Evolutionary conservation across 2,888 invertebrate genomes (phyloP).

Genomic region (Raillietiella orientalis): DNA sequence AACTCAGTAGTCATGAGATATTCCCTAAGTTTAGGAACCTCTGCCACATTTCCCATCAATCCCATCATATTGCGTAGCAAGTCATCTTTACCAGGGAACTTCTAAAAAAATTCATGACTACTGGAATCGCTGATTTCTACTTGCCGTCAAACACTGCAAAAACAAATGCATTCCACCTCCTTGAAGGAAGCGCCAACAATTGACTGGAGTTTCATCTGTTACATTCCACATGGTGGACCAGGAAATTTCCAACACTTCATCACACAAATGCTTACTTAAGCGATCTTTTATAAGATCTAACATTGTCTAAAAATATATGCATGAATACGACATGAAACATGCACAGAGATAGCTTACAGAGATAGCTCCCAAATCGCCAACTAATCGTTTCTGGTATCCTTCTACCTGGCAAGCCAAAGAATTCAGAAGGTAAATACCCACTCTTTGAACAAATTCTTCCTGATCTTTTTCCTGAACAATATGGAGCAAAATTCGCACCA

Average conservation of each 20-base stretch:
- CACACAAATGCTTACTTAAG: conserved; percentile 33
- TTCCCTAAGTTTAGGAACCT: conserved; percentile 45
- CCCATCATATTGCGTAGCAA: conserved; percentile 95
- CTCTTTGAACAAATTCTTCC: conserved; percentile 70
- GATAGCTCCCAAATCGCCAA: conserved; percentile 66
- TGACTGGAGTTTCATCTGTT: conserved; percentile 76
- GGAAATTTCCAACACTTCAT: conserved; percentile 84
- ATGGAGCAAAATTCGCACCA: conserved; percentile 46
- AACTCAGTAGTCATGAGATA: conserved; percentile 55
- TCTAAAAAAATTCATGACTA: conserved; percentile 26
- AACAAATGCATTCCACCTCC: conserved; percentile 68
- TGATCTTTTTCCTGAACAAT: conserved; percentile 28
- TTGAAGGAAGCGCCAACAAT: conserved; percentile 65
- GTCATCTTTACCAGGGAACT: conserved; percentile 60
- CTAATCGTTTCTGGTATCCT: conserved; percentile 56
- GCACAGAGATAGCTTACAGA: too few relatives aligned
- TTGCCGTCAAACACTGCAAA: conserved; percentile 49
- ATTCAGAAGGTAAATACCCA: conserved; percentile 77
- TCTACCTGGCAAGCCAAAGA: conserved; percentile 88
- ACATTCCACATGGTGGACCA: conserved; percentile 99
- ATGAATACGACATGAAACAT: too few relatives aligned
- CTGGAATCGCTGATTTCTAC: conserved; percentile 8
- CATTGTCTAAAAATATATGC: conserved; percentile 33
- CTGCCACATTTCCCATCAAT: conserved; percentile 75
- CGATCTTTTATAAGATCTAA: conserved; percentile 51